phyloP scores from a whole-genome alignment of 1,140 invertebrate genomes.

The Amphibalanus amphitrite region DNA sequence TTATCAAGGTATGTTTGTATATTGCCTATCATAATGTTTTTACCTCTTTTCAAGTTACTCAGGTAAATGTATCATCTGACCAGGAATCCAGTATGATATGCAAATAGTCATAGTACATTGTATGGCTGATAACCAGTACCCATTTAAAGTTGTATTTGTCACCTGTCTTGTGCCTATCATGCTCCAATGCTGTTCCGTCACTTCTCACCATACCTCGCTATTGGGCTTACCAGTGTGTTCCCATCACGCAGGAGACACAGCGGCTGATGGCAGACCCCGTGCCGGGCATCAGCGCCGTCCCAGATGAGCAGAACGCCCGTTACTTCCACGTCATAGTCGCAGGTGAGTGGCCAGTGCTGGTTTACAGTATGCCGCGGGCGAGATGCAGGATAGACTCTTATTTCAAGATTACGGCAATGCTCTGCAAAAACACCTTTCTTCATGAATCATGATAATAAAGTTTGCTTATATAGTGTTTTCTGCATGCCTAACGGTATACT shows the following conservation, averaged over 20 bases:
- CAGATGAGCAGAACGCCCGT: constrained; percentile 86
- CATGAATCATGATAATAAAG: too few relatives aligned
- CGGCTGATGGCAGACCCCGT: constrained; percentile 95
- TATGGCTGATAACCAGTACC: neutral
- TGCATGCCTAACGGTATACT: too few relatives aligned
- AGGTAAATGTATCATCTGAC: neutral
- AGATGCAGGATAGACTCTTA: too few relatives aligned
- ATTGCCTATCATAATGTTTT: neutral
- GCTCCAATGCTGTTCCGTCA: too few relatives aligned
- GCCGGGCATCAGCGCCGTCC: constrained; percentile 84
- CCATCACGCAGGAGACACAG: constrained; percentile 70
- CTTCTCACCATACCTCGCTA: too few relatives aligned
- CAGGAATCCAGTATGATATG: neutral
- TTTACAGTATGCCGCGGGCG: too few relatives aligned
- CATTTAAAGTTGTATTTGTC: too few relatives aligned
- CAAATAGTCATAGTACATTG: neutral
- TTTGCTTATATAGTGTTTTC: too few relatives aligned
- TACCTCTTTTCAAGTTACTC: neutral
- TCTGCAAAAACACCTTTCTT: too few relatives aligned
- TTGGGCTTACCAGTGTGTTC: neutral
- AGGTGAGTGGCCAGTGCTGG: constrained; percentile 28
- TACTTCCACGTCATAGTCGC: constrained; percentile 93
- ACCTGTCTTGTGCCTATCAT: too few relatives aligned
- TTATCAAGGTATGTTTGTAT: constrained; percentile 26
- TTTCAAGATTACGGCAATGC: too few relatives aligned